Conservation (phyloP, 2,888 invertebrate genomes). For the Folsomia candida region DNA sequence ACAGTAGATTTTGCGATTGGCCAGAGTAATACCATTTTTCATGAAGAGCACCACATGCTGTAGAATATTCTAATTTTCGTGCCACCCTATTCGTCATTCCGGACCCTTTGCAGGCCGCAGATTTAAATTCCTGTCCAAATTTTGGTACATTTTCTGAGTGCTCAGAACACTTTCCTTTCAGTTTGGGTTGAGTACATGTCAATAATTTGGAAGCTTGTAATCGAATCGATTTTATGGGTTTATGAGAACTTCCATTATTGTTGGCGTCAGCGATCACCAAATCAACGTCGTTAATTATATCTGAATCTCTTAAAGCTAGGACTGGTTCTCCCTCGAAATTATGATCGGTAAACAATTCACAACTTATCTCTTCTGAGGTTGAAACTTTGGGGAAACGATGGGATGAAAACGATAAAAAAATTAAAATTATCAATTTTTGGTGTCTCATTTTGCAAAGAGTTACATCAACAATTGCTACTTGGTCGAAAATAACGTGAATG, state of each 20-base stretch:
- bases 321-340: background rate
- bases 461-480: too few relatives aligned
- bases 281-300: background rate
- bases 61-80: background rate
- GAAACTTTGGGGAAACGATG: background rate
- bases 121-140: background rate
- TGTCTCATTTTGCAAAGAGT: too few relatives aligned
- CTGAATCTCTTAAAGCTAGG: background rate
- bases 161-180: slow-evolving; percentile 6
- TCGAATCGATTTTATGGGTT: background rate
- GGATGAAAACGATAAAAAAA: too few relatives aligned
- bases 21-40: slow-evolving; percentile 29
- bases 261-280: too few relatives aligned
- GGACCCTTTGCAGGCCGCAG: slow-evolving; percentile 28
- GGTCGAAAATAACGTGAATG: too few relatives aligned
- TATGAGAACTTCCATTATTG: too few relatives aligned
- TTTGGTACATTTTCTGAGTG: background rate
- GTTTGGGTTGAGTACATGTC: background rate
- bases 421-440: too few relatives aligned
- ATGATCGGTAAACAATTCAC: background rate
- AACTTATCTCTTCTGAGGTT: background rate
- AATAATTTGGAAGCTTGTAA: background rate
- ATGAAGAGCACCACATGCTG: slow-evolving; percentile 20
- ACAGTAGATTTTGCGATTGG: background rate
- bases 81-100: background rate